Conservation (phyloP, 2,797 vertebrate species). For the Premnoplex brunnescens region DNA sequence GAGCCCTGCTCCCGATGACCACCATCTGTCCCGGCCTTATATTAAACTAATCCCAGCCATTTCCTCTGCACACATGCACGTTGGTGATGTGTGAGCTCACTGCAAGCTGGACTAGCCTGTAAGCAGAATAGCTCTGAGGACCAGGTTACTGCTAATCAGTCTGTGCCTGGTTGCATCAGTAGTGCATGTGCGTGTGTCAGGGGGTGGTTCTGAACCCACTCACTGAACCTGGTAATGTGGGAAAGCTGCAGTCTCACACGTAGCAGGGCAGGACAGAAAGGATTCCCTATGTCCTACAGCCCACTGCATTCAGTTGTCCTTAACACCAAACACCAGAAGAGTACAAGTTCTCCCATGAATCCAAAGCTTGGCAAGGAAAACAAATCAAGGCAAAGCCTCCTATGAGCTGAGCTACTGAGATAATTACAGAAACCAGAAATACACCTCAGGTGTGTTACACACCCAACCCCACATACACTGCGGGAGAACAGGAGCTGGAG, state of each 20-base stretch:
- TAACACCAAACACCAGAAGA: not conserved
- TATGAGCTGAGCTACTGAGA: not conserved
- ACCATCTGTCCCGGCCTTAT: not conserved
- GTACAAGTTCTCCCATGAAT: not conserved
- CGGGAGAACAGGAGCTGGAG: not conserved
- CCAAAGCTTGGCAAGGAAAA: not conserved
- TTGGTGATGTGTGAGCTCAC: not conserved
- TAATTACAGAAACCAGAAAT: not conserved
- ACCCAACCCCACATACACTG: fast-evolving
- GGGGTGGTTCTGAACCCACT: not conserved
- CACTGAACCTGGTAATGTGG: not conserved
- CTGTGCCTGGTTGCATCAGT: fast-evolving
- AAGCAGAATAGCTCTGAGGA: not conserved
- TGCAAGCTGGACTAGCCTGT: not conserved
- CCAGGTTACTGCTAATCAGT: not conserved
- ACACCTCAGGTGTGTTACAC: not conserved
- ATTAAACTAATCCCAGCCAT: not conserved
- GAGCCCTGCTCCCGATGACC: not conserved
- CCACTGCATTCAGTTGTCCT: not conserved
- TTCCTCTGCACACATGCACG: fast-evolving
- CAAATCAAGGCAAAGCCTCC: not conserved
- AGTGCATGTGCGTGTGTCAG: fast-evolving
- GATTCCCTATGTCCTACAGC: not conserved
- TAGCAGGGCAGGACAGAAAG: not conserved
- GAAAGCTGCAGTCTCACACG: not conserved